Evolutionary conservation across 2,113 vertebrate genomes (phyloP).

Genomic region (Tachuris rubrigastra): DNA sequence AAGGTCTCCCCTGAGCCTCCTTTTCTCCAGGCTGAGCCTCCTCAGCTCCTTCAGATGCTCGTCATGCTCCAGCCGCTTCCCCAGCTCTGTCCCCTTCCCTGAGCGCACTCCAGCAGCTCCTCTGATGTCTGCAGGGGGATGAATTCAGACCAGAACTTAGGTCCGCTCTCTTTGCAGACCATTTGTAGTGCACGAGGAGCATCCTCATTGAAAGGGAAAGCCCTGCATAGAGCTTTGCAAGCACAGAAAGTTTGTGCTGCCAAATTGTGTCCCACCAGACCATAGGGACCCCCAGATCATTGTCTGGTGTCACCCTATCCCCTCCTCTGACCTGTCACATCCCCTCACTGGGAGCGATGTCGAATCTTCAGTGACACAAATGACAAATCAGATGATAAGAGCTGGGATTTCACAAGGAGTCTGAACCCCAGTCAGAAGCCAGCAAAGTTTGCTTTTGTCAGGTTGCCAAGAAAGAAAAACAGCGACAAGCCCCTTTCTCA

Average conservation of each 20-base stretch:
- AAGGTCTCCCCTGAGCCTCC: background rate
- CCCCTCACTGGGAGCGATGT: fast-evolving
- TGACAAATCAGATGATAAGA: fast-evolving
- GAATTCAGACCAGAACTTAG: background rate
- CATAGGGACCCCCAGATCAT: background rate
- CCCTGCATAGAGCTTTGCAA: background rate
- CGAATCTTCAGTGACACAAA: background rate
- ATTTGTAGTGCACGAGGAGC: fast-evolving
- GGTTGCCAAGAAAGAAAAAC: background rate
- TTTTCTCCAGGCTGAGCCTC: background rate
- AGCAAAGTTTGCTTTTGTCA: background rate
- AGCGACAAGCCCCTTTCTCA: background rate
- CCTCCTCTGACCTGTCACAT: background rate
- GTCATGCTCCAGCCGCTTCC: background rate
- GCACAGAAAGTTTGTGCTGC: background rate
- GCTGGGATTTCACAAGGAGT: background rate
- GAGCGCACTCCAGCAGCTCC: background rate
- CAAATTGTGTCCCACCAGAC: background rate
- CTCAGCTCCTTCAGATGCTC: background rate
- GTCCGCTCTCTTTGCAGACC: background rate
- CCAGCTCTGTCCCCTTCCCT: background rate
- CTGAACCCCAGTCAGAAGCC: background rate
- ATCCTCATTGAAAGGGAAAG: background rate
- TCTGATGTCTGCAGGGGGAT: background rate
- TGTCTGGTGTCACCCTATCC: background rate